phyloP scores from a whole-genome alignment of 2,797 vertebrate genomes.

The Diglossa cyanea region DNA sequence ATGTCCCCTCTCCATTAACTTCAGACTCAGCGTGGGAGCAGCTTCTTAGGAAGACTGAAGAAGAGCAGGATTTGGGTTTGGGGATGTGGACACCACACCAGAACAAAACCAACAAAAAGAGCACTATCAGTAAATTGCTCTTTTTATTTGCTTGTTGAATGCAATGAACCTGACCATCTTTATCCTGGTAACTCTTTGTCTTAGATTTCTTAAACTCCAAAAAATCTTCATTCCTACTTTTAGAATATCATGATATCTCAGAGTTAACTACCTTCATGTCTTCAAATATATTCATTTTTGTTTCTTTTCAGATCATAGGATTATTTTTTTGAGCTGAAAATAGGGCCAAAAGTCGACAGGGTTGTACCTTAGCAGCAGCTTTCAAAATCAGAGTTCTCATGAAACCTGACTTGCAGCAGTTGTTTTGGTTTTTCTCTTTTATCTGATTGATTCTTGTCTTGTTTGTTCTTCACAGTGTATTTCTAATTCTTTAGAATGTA shows the following conservation, averaged over 20 bases:
- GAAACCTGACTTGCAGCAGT: background rate
- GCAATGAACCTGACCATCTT: background rate
- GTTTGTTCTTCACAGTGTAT: background rate
- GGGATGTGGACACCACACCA: rapidly evolving
- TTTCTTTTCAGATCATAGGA: background rate
- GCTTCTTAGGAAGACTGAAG: background rate
- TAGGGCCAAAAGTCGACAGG: background rate
- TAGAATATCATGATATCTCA: background rate
- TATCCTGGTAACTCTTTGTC: background rate
- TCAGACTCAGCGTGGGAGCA: background rate
- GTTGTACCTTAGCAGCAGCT: background rate
- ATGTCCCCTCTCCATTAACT: rapidly evolving
- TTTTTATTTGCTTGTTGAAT: background rate
- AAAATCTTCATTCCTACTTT: background rate
- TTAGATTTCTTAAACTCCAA: background rate
- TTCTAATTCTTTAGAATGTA: background rate
- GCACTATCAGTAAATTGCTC: background rate
- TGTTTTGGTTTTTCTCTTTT: background rate
- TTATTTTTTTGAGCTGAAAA: background rate
- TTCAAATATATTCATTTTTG: background rate
- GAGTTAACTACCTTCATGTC: background rate
- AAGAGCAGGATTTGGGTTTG: background rate
- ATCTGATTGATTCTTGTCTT: background rate
- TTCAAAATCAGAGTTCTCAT: background rate
- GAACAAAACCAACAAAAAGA: background rate